Evolutionary conservation across 2,888 invertebrate genomes (phyloP), one percentile per base, ranked within the genome.

Genomic region (Tenthredo amoena): DNA sequence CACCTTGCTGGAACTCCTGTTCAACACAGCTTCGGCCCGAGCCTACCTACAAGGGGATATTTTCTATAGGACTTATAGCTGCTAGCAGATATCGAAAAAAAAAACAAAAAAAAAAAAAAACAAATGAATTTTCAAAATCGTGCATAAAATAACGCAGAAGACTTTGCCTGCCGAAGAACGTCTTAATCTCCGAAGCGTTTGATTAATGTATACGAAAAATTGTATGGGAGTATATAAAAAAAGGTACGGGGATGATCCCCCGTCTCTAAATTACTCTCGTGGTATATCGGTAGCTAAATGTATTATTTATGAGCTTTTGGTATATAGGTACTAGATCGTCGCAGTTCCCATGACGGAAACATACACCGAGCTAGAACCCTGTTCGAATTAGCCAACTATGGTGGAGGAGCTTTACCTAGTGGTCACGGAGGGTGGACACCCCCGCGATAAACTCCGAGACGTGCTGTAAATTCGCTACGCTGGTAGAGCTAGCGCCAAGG

Each of bases 391-490:
- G 47, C 83, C 83, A 68, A 15, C 83, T 47, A 65, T 43, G 68
- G 47, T 15, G 83, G 12, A 83, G 83, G 12, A 83, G 83, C 83
- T 83, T 83, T 83, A 68, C 83, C 91, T 91, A 91, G 91, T 90
- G 91, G 92, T 92, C 91, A 92, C 93, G 92, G 91, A 92, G 91
- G 91, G 90, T 92, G 91, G 91, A 91, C 92, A 91, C 92, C 92
- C 92, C 91, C 91, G 89, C 91, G 91, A 92, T 92, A 91, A 92
- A 92, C 90, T 91, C 88, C 89, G 88, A 83, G 88, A 87, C 88
- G 90, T 89, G 89, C 88, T 89, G 88, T 88, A 90, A 90, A 93
- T 93, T 93, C 92, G 91, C 89, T 88, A 93, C 91, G 91, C 91
- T 90, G 89, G 88, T 89, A 86, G 83, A 83, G 86, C 68, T 26